Percentiles rank a stretch among this genome's conserved stretches.
Conservation (phyloP, 2,797 vertebrate species). For the Micrastur ruficollis region DNA sequence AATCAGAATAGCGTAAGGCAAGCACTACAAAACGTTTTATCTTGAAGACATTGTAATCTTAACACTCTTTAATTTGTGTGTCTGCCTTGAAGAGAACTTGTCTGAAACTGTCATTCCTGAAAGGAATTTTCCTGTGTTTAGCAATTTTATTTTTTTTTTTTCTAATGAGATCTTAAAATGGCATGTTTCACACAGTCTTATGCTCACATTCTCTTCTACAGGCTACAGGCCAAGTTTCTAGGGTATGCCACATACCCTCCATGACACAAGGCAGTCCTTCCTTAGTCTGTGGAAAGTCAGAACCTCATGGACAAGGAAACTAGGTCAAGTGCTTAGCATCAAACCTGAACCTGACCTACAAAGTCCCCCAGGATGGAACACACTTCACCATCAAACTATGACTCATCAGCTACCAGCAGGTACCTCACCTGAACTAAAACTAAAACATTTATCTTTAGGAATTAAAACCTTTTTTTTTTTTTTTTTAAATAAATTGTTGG, state of each 20-base stretch:
- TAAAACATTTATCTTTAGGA: background rate
- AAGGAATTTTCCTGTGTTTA: background rate
- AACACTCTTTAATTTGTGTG: background rate
- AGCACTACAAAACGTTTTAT: background rate
- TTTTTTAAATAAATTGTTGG: background rate
- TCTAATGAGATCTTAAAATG: background rate
- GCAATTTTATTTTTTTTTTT: background rate
- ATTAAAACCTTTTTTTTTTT: rapidly evolving
- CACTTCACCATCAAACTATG: rapidly evolving
- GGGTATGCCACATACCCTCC: background rate
- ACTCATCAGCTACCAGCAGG: background rate
- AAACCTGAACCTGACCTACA: background rate
- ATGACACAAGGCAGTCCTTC: background rate
- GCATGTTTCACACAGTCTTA: background rate
- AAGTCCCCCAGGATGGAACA: background rate
- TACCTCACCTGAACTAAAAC: background rate
- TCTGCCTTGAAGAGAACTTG: background rate
- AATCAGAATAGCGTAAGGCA: background rate
- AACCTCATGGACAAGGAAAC: background rate
- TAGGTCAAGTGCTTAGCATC: background rate
- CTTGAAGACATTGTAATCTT: background rate
- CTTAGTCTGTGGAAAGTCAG: background rate
- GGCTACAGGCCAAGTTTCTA: background rate
- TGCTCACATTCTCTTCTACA: background rate
- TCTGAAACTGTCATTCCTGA: background rate